phyloP scores from a whole-genome alignment of 2,888 invertebrate species.

The Nomada lathburiana region DNA sequence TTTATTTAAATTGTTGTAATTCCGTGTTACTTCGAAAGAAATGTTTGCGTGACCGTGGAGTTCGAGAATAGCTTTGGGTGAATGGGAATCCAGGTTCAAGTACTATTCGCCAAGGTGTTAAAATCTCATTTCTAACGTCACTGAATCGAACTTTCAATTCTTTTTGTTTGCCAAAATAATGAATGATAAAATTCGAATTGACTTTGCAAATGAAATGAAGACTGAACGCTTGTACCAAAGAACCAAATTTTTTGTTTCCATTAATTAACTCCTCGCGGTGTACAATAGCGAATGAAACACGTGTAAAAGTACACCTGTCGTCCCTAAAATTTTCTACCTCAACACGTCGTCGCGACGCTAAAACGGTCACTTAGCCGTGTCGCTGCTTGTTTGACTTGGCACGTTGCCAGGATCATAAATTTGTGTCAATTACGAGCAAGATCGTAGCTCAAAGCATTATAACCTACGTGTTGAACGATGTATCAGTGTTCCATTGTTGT shows the following conservation, averaged over 20 bases:
- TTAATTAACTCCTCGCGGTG: neutral
- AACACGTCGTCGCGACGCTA: slow-evolving; percentile 21
- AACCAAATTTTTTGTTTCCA: neutral
- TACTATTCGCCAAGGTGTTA: no score
- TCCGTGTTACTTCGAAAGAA: no score
- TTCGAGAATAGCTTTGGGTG: no score
- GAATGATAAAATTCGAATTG: no score
- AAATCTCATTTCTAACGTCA: no score
- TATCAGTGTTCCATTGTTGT: slow-evolving; percentile 36
- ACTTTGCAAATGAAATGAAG: neutral
- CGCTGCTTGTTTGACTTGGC: slow-evolving; percentile 57
- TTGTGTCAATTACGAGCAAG: slow-evolving; percentile 60
- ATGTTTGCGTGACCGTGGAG: no score
- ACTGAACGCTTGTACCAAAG: neutral
- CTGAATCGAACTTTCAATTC: no score
- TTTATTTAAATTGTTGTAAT: no score
- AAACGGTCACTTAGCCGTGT: slow-evolving; percentile 24
- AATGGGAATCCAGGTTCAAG: no score
- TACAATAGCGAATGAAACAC: neutral
- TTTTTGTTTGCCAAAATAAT: no score
- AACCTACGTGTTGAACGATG: slow-evolving; percentile 34
- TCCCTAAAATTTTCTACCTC: slow-evolving; percentile 34
- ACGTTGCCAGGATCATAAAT: slow-evolving; percentile 61
- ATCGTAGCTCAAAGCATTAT: slow-evolving; percentile 51
- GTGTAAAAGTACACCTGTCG: slow-evolving; percentile 33